Conservation (phyloP, 2,888 invertebrate species). For the Campopleginae sp. region DNA sequence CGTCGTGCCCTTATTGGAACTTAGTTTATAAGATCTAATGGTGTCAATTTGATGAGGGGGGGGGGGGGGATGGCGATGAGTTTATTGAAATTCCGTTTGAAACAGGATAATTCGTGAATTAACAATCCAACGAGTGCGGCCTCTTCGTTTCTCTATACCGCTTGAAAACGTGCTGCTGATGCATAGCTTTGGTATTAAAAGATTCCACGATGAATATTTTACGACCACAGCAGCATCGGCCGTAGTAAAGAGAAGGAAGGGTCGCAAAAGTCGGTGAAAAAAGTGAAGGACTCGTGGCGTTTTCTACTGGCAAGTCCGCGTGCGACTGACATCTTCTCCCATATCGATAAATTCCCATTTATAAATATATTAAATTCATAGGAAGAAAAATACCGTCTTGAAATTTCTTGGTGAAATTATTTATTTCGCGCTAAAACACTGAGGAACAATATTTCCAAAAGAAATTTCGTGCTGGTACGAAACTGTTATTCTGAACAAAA, state of each 20-base stretch:
- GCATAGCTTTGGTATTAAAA: constrained; percentile 74
- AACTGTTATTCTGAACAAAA: background rate
- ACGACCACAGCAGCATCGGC: constrained; percentile 33
- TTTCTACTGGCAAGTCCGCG: constrained; percentile 24
- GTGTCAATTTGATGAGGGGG: constrained; percentile 26
- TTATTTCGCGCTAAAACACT: background rate
- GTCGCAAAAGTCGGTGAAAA: constrained; percentile 33
- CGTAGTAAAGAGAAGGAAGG: constrained; percentile 33
- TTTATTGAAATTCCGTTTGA: constrained; percentile 72
- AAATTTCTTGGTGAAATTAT: background rate
- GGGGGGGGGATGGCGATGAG: background rate
- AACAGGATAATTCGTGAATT: constrained; percentile 75
- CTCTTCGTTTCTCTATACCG: background rate
- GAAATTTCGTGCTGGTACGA: background rate
- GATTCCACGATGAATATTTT: constrained; percentile 71
- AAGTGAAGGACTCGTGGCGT: constrained; percentile 29
- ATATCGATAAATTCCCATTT: constrained; percentile 12
- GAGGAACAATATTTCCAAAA: background rate
- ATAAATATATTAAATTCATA: background rate
- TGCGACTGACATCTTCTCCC: constrained; percentile 18
- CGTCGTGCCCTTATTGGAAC: background rate
- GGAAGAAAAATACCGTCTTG: background rate
- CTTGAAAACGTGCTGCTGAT: constrained; percentile 43
- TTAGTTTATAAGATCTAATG: constrained; percentile 22
- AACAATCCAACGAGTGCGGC: constrained; percentile 60